These are phyloP conservation scores for Okapia johnstoni DNA, from an alignment of 2,113 vertebrate genomes.

Conservation along the genomic window DNA sequence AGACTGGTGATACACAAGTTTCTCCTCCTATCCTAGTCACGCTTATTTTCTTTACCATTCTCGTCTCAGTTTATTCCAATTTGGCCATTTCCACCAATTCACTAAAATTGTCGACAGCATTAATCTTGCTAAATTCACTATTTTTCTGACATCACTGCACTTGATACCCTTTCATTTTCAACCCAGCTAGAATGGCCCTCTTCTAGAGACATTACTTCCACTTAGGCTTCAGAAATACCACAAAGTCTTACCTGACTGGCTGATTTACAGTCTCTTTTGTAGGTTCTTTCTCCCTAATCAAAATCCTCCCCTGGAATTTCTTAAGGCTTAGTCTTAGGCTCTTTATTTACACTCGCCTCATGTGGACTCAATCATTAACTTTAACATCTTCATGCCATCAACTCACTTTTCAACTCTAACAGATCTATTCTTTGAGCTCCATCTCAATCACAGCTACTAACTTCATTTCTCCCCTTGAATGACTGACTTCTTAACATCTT, in stretches of 20 bases:
- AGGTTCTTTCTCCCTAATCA: not conserved
- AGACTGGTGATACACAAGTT: not conserved
- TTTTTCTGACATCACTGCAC: not conserved
- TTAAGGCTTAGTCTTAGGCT: not conserved
- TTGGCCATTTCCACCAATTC: not conserved
- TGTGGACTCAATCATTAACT: not conserved
- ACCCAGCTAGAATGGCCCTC: not conserved
- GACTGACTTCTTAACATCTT: not conserved
- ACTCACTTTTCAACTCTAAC: not conserved
- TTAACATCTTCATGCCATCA: not conserved
- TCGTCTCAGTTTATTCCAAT: not conserved
- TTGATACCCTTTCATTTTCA: not conserved
- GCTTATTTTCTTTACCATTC: not conserved
- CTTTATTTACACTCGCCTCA: not conserved
- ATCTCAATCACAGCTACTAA: not conserved
- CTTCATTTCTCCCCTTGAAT: not conserved
- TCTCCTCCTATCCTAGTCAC: not conserved
- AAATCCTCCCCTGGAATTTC: not conserved
- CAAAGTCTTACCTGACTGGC: not conserved
- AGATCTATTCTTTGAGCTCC: not conserved
- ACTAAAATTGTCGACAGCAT: not conserved
- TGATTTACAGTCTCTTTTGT: not conserved
- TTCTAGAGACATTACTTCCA: not conserved
- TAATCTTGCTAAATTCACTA: not conserved
- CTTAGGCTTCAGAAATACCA: not conserved